phyloP scores from a whole-genome alignment of 2,797 vertebrate species.

The Chrysocyon brachyurus region DNA sequence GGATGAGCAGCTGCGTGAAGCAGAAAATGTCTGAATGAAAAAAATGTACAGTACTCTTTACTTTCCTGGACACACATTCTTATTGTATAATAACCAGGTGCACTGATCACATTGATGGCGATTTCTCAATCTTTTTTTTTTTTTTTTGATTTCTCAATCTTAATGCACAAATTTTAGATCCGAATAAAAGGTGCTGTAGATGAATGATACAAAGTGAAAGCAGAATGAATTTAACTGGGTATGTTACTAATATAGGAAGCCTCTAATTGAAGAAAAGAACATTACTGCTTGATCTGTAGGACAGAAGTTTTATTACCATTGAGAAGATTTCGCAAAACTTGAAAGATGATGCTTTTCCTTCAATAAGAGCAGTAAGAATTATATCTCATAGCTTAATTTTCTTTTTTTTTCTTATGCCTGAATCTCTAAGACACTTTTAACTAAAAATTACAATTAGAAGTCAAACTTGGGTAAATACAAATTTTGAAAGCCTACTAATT shows the following conservation, averaged over 20 bases:
- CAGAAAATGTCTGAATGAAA: neutral
- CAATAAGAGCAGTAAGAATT: slow-evolving; percentile 24
- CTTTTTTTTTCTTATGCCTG: slow-evolving; percentile 7
- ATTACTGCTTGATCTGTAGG: neutral
- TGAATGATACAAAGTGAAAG: neutral
- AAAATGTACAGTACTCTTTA: neutral
- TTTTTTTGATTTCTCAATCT: neutral
- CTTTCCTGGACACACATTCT: neutral
- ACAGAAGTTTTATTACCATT: neutral
- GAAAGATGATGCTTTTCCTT: neutral
- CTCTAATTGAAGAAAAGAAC: neutral
- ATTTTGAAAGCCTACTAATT: neutral
- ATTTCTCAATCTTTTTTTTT: neutral
- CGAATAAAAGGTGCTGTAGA: neutral
- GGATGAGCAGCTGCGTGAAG: neutral
- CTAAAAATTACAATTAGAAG: slow-evolving; percentile 51
- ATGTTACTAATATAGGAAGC: neutral
- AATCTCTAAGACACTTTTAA: neutral
- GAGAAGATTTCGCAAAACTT: neutral
- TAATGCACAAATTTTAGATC: neutral
- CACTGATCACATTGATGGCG: neutral
- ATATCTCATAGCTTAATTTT: neutral
- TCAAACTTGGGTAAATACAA: neutral
- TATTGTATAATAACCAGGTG: neutral
- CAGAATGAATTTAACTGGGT: neutral